Conservation (phyloP, 2,888 invertebrate genomes). For the Adelognathus sp. region DNA sequence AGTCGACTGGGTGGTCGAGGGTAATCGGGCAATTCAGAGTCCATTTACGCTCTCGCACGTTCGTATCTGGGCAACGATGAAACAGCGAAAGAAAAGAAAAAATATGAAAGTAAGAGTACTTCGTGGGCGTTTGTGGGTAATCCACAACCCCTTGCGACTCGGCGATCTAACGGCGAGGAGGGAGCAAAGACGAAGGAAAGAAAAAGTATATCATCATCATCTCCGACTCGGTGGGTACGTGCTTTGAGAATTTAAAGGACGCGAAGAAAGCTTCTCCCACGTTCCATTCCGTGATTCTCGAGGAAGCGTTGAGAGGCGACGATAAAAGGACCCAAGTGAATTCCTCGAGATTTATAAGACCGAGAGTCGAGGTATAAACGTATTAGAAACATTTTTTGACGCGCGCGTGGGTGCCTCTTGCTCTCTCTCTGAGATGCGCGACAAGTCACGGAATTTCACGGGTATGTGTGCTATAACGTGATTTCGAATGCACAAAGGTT, state of each 20-base stretch:
- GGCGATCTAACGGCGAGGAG: slow-evolving; percentile 1
- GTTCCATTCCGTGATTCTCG: slow-evolving; percentile 19
- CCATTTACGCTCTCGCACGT: slow-evolving; percentile 70
- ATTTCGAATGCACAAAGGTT: slow-evolving; percentile 57
- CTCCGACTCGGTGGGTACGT: slow-evolving; percentile 58
- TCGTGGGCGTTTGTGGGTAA: slow-evolving; percentile 46
- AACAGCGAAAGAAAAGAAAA: slow-evolving; percentile 54
- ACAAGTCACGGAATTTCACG: neutral
- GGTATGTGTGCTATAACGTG: slow-evolving; percentile 41
- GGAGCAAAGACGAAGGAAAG: slow-evolving; percentile 43
- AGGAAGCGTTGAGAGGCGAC: slow-evolving; percentile 32
- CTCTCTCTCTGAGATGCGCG: neutral
- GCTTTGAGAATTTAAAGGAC: slow-evolving; percentile 49
- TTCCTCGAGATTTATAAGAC: slow-evolving; percentile 30
- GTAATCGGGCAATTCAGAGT: slow-evolving; percentile 74
- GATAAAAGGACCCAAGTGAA: slow-evolving; percentile 29
- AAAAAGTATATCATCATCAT: slow-evolving; percentile 44
- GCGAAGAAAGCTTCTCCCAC: slow-evolving; percentile 61
- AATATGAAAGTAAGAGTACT: slow-evolving; percentile 56
- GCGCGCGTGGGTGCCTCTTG: neutral
- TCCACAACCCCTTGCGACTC: slow-evolving; percentile 47
- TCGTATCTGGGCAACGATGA: neutral
- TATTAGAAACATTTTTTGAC: slow-evolving; percentile 42
- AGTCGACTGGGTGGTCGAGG: slow-evolving; percentile 11
- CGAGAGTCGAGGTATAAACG: slow-evolving; percentile 30